Conservation (phyloP, 2,888 invertebrate species). For the Sarcophaga subvicina region DNA sequence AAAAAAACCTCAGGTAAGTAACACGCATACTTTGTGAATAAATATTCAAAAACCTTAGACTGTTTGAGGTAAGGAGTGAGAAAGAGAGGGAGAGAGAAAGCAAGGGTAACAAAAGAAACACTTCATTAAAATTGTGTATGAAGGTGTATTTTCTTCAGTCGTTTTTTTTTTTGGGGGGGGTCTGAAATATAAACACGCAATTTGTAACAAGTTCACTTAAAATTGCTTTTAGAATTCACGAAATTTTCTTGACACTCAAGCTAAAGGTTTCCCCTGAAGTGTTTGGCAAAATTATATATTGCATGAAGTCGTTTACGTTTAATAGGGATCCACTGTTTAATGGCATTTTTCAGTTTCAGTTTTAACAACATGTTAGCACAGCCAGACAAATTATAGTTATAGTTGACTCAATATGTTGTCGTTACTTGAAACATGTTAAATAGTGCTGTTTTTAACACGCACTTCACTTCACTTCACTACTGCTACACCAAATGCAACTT, state of each 20-base stretch:
- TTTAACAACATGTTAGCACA: slow-evolving; percentile 24
- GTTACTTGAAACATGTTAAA: slow-evolving; percentile 36
- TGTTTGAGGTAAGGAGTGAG: too few relatives aligned
- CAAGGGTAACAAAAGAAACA: slow-evolving; percentile 15
- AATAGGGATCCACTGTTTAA: slow-evolving; percentile 30
- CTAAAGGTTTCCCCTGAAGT: slow-evolving; percentile 11
- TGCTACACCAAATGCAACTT: too few relatives aligned
- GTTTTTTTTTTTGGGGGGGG: neutral
- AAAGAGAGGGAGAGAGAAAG: too few relatives aligned
- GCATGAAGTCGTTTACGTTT: too few relatives aligned
- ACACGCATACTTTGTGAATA: slow-evolving; percentile 20
- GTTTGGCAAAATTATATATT: too few relatives aligned
- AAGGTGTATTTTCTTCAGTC: too few relatives aligned
- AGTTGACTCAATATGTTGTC: slow-evolving; percentile 43
- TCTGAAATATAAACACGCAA: slow-evolving; percentile 60
- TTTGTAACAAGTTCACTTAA: slow-evolving; percentile 47
- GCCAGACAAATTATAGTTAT: slow-evolving; percentile 52
- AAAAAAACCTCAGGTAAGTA: slow-evolving; percentile 27
- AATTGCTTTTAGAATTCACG: slow-evolving; percentile 9
- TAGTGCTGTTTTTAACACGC: slow-evolving; percentile 48
- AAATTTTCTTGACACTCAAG: neutral
- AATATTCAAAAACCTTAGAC: too few relatives aligned
- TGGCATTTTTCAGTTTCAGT: slow-evolving; percentile 4
- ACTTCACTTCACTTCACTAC: slow-evolving; percentile 24
- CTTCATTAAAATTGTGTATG: slow-evolving; percentile 52